phyloP scores from a whole-genome alignment of 2,797 vertebrate species.

The Anas bernieri region DNA sequence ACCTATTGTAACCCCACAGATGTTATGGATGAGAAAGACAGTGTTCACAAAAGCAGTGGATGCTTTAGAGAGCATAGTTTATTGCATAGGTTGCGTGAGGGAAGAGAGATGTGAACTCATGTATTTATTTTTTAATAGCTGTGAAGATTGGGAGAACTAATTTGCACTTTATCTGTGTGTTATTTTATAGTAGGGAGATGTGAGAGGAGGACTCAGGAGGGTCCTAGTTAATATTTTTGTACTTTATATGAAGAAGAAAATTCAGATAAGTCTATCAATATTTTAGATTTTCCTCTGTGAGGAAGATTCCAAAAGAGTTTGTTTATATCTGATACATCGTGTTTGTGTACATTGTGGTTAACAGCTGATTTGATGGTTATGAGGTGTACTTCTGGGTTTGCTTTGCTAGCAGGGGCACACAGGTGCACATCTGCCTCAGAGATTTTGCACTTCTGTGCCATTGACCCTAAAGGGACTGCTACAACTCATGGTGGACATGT shows the following conservation, averaged over 20 bases:
- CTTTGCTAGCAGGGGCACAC: neutral
- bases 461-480: neutral
- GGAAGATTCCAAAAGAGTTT: neutral
- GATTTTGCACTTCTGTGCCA: neutral
- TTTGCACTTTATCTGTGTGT: neutral
- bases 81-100: neutral
- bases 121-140: conserved; percentile 28
- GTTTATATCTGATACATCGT: neutral
- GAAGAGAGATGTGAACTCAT: neutral
- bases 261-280: neutral
- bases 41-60: neutral
- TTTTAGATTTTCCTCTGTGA: neutral
- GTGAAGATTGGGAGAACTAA: neutral
- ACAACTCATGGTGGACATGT: neutral
- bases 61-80: neutral
- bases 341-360: neutral
- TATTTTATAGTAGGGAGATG: neutral
- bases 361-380: neutral
- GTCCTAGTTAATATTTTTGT: neutral
- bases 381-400: neutral
- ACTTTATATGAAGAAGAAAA: neutral
- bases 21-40: neutral
- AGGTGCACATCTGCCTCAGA: neutral
- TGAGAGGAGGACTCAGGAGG: neutral
- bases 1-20: neutral